phyloP scores from a whole-genome alignment of 2,797 vertebrate species.

The Brachyalestes nurse region DNA sequence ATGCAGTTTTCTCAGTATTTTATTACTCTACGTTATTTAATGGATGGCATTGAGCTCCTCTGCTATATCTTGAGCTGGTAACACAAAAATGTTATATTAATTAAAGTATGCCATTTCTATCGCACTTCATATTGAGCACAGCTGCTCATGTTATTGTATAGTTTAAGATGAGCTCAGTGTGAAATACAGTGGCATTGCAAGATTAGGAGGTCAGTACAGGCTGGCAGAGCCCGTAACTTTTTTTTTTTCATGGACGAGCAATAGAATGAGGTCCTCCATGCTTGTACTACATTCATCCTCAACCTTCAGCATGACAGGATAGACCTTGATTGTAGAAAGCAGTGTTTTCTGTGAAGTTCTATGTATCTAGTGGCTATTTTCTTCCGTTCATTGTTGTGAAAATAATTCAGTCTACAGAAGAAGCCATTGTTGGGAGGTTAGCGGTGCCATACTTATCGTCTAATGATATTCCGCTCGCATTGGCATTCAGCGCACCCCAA shows the following conservation, averaged over 20 bases:
- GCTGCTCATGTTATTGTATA: background rate
- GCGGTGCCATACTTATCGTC: conserved; percentile 27
- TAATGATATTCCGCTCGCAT: conserved; percentile 33
- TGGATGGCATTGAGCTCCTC: background rate
- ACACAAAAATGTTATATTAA: no score
- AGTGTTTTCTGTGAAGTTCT: conserved; percentile 10
- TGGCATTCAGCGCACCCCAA: conserved; percentile 37
- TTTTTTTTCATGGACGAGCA: background rate
- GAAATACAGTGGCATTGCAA: no score
- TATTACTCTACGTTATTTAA: background rate
- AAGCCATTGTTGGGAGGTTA: conserved; percentile 33
- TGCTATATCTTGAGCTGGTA: no score
- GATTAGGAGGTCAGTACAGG: background rate
- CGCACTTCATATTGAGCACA: background rate
- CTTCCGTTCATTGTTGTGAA: conserved; percentile 35
- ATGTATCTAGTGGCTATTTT: conserved; percentile 14
- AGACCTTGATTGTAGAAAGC: background rate
- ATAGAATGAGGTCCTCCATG: background rate
- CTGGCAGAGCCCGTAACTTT: background rate
- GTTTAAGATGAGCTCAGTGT: background rate
- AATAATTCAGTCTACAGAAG: conserved; percentile 22
- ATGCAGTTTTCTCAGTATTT: background rate
- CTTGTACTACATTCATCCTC: background rate
- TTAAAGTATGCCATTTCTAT: background rate
- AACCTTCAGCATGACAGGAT: background rate